Evolutionary conservation across 1,140 invertebrate species (phyloP).

Genomic region (Mactra quadrangularis): DNA sequence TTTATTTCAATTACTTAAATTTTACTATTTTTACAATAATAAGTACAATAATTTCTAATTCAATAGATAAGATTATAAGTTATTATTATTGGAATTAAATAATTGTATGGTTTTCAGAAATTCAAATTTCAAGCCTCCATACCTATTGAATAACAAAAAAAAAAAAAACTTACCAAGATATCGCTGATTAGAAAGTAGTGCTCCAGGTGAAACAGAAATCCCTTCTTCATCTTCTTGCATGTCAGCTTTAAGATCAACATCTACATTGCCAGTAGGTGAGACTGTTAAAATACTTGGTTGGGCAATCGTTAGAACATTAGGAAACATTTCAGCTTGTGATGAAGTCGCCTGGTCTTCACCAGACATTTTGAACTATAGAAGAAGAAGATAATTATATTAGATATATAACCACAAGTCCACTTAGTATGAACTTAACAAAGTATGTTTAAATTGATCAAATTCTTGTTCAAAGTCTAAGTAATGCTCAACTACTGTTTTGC

Average conservation of each 20-base stretch:
- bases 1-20: too few relatives aligned
- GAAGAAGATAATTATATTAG: background rate
- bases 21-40: too few relatives aligned
- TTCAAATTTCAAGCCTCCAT: too few relatives aligned
- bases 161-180: slow-evolving; percentile 45
- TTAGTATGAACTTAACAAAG: background rate
- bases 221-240: slow-evolving; percentile 35
- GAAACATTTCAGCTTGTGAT: slow-evolving; percentile 1
- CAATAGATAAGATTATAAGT: too few relatives aligned
- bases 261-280: slow-evolving; percentile 27
- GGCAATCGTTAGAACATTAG: slow-evolving; percentile 20
- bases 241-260: slow-evolving; percentile 22
- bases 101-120: too few relatives aligned
- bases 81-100: too few relatives aligned
- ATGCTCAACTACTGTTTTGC: background rate
- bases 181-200: slow-evolving; percentile 24
- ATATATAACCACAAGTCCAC: background rate
- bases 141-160: too few relatives aligned
- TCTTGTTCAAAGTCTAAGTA: background rate
- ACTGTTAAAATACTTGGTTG: slow-evolving; percentile 2
- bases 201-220: slow-evolving; percentile 8
- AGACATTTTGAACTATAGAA: background rate
- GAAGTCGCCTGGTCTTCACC: slow-evolving; percentile 19
- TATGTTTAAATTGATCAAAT: background rate
- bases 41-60: too few relatives aligned